A percentile compares a stretch with the other conserved stretches of the same genome.
Evolutionary conservation across 2,888 invertebrate species (phyloP).

Genomic region (Hermaeophaga mercurialis): DNA sequence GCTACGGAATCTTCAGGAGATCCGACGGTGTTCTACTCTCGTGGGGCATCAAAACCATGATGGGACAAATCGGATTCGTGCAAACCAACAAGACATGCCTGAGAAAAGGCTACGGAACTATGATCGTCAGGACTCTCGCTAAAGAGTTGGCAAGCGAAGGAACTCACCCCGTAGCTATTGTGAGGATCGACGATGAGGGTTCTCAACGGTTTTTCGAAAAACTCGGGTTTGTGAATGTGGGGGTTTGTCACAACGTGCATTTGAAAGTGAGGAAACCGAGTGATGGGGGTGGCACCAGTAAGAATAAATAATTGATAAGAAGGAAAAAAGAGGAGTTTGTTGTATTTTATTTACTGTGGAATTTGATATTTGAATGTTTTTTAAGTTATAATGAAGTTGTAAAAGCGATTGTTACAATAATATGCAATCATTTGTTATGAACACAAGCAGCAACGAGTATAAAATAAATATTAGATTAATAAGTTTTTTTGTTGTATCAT

Average conservation of each 20-base stretch:
- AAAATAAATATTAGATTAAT: no score
- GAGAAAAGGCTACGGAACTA: slow-evolving; percentile 26
- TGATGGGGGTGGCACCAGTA: background rate
- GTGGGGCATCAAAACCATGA: slow-evolving; percentile 24
- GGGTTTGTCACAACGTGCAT: slow-evolving; percentile 12
- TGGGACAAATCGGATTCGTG: slow-evolving; percentile 27
- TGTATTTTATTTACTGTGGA: no score
- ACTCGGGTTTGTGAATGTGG: slow-evolving; percentile 25
- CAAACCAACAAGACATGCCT: slow-evolving; percentile 19
- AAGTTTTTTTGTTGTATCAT: no score
- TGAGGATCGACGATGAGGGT: slow-evolving; percentile 4
- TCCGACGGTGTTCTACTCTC: background rate
- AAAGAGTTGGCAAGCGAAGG: slow-evolving; percentile 28
- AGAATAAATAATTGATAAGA: no score
- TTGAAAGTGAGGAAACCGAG: slow-evolving; percentile 2
- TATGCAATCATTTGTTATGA: no score
- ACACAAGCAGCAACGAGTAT: no score
- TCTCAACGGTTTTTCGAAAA: slow-evolving; percentile 24
- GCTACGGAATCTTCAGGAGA: slow-evolving; percentile 15
- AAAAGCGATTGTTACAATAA: no score
- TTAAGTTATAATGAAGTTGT: no score
- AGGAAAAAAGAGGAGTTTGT: no score
- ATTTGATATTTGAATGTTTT: no score
- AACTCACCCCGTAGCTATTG: slow-evolving; percentile 17
- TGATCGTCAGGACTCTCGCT: slow-evolving; percentile 16